Conservation (phyloP, 2,888 invertebrate species). For the Drosophila cognata region DNA sequence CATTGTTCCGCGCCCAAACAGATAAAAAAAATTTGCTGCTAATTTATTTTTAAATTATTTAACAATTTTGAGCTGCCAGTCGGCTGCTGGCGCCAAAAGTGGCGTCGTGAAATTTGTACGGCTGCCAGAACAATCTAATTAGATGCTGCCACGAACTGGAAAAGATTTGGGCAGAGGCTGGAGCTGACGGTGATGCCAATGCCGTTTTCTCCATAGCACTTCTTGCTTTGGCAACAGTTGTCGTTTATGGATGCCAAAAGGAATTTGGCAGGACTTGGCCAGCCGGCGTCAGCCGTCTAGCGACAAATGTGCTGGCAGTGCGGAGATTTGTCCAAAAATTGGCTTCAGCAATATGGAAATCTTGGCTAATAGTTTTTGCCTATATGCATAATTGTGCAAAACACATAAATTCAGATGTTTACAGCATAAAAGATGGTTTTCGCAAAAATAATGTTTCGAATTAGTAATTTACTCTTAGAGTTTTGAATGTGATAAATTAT, state of each 20-base stretch:
- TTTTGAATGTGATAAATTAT: neutral
- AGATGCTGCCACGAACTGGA: conserved; percentile 47
- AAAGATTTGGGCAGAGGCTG: conserved; percentile 20
- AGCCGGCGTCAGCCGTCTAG: conserved; percentile 16
- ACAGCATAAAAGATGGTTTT: conserved; percentile 15
- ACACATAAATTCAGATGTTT: conserved; percentile 69
- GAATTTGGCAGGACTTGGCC: conserved; percentile 62
- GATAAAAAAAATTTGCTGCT: conserved; percentile 55
- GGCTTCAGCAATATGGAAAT: conserved; percentile 41
- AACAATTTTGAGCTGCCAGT: conserved; percentile 66
- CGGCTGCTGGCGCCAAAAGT: conserved; percentile 39
- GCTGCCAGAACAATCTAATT: conserved; percentile 70
- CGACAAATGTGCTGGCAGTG: conserved; percentile 17
- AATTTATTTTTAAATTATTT: conserved; percentile 79
- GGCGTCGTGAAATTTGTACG: conserved; percentile 30
- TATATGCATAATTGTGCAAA: conserved; percentile 69
- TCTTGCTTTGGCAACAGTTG: conserved; percentile 77
- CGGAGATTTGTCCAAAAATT: conserved; percentile 34
- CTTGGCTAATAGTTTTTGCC: conserved; percentile 60
- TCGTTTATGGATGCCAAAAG: conserved; percentile 72
- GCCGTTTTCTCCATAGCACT: conserved; percentile 73
- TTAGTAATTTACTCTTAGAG: neutral
- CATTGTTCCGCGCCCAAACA: conserved; percentile 26
- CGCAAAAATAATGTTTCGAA: neutral
- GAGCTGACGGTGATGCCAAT: conserved; percentile 54